A percentile compares a stretch with the other conserved stretches of the same genome.
These are phyloP conservation scores for Axea sp. DNA, from an alignment of 2,888 invertebrate genomes.

Conservation along the genomic window DNA sequence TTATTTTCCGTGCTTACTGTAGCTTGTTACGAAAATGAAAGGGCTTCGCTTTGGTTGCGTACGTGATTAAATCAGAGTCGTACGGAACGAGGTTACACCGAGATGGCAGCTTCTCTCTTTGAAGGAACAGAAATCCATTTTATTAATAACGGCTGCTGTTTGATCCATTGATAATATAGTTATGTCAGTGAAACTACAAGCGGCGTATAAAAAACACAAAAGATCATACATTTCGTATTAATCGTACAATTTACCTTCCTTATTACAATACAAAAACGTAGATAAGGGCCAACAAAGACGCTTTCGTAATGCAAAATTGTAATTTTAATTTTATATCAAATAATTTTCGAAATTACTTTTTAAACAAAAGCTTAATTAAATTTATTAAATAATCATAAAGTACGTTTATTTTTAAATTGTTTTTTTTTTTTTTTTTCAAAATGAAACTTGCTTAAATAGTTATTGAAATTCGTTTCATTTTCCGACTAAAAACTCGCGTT, in stretches of 20 bases:
- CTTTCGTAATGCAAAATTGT: too few species aligned
- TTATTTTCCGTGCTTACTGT: constrained; percentile 47
- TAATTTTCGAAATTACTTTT: too few species aligned
- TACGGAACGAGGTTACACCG: constrained; percentile 71
- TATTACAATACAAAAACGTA: background rate
- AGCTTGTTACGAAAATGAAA: constrained; percentile 71
- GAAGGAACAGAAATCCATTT: constrained; percentile 71
- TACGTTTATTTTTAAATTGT: too few species aligned
- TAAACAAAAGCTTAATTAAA: too few species aligned
- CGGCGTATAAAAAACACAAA: constrained; percentile 14
- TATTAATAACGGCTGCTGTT: constrained; percentile 74
- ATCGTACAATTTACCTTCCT: background rate
- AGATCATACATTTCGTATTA: background rate
- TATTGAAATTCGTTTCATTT: too few species aligned
- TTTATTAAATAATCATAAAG: too few species aligned
- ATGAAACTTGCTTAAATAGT: too few species aligned
- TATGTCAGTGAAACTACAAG: constrained; percentile 53
- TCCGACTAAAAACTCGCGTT: background rate
- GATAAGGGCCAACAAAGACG: too few species aligned
- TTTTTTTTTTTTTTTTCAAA: too few species aligned
- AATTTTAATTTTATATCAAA: too few species aligned
- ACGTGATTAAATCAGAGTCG: constrained; percentile 73
- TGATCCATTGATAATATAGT: constrained; percentile 74
- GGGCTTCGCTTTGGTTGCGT: constrained; percentile 68
- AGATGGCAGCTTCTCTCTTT: constrained; percentile 64